Conservation (phyloP, 2,888 invertebrate genomes). For the Sepioteuthis lessoniana region DNA sequence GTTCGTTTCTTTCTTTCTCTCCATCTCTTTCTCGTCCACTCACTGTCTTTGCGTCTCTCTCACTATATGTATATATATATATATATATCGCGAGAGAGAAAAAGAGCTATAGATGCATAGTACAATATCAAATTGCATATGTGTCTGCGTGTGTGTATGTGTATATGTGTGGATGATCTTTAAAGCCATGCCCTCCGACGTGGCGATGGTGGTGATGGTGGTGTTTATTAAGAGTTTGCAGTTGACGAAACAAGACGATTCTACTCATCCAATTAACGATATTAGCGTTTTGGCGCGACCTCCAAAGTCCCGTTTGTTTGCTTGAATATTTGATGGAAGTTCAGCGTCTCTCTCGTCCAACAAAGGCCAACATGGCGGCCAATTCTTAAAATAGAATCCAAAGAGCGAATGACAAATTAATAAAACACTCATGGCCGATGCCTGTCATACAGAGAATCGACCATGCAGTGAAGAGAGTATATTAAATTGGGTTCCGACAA, state of each 20-base stretch:
- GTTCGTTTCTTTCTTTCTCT: too few species aligned
- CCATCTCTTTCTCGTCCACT: too few species aligned
- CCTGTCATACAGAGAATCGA: neutral
- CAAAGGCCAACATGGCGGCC: neutral
- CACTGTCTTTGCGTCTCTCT: too few species aligned
- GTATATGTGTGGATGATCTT: too few species aligned
- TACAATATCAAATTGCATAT: too few species aligned
- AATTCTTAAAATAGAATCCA: neutral
- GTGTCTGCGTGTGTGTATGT: too few species aligned
- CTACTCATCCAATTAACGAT: neutral
- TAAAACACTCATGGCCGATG: neutral
- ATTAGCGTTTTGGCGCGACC: neutral
- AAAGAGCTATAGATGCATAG: too few species aligned
- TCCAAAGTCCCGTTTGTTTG: neutral
- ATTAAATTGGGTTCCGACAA: neutral
- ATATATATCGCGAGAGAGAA: too few species aligned
- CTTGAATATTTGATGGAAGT: neutral
- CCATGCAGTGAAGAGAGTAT: neutral
- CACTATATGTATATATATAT: too few species aligned
- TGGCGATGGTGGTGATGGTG: too few species aligned
- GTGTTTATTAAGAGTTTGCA: neutral
- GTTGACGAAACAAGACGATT: neutral
- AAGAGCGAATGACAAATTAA: neutral
- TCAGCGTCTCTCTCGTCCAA: neutral
- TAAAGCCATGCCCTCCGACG: too few species aligned